Percentiles rank a stretch among this genome's conserved stretches.
These are phyloP conservation scores for Heterochromis multidens DNA, from an alignment of 2,113 vertebrate species.

Conservation along the genomic window DNA sequence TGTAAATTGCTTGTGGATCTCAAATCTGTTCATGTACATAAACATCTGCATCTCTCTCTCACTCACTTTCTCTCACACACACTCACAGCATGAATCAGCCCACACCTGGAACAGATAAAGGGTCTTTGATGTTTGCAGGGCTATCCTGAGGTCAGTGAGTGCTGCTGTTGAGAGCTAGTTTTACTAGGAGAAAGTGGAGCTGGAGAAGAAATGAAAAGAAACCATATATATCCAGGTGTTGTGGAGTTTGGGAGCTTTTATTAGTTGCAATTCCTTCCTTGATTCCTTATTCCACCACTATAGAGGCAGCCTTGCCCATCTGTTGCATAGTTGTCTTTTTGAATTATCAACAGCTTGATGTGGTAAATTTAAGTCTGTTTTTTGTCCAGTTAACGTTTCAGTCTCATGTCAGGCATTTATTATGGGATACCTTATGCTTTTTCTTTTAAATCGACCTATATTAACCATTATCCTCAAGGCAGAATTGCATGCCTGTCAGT, in stretches of 20 bases:
- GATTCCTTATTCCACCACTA: conserved; percentile 17
- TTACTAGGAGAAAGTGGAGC: conserved; percentile 69
- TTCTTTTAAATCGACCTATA: conserved; percentile 19
- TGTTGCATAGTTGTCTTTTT: conserved; percentile 48
- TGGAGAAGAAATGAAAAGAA: conserved; percentile 66
- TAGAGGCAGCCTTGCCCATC: conserved; percentile 29
- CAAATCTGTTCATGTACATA: conserved; percentile 45
- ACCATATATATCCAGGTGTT: conserved; percentile 71
- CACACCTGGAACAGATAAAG: conserved; percentile 82
- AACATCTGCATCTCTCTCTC: conserved; percentile 51
- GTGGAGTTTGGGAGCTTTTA: conserved; percentile 55
- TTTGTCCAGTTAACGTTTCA: conserved; percentile 30
- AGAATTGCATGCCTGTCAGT: conserved; percentile 24
- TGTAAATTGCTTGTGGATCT: conserved; percentile 47
- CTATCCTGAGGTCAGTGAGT: conserved; percentile 75
- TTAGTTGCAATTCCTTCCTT: conserved; percentile 55
- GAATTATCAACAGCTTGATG: conserved; percentile 44
- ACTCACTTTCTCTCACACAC: conserved; percentile 33
- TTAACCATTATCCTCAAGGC: conserved; percentile 60
- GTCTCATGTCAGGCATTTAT: conserved; percentile 49
- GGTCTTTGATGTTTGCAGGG: conserved; percentile 76
- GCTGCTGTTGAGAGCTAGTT: conserved; percentile 71
- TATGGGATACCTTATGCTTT: conserved; percentile 1
- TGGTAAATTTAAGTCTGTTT: conserved; percentile 36
- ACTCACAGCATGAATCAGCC: conserved; percentile 48